Evolutionary conservation across 2,888 invertebrate species (phyloP).

Genomic region (Tenodera sinensis): DNA sequence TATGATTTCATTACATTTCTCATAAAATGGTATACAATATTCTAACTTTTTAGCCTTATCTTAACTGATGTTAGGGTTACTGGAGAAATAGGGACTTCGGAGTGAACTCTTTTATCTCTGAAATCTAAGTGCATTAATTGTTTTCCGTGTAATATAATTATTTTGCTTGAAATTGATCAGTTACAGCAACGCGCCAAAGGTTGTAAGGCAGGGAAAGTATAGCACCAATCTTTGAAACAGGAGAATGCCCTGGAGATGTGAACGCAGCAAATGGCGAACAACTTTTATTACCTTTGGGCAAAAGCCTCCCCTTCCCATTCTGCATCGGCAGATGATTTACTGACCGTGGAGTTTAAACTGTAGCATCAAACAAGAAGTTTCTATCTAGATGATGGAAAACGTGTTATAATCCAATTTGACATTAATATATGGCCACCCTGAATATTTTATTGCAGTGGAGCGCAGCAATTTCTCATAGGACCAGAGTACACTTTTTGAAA

Average conservation of each 20-base stretch:
- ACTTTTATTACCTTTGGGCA: neutral
- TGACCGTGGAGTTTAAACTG: neutral
- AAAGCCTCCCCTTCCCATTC: neutral
- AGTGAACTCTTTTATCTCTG: too few relatives aligned
- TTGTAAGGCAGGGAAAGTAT: too few relatives aligned
- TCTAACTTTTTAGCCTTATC: neutral
- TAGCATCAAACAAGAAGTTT: neutral
- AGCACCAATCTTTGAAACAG: neutral
- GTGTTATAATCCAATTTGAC: neutral
- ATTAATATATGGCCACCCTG: neutral
- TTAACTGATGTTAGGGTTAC: too few relatives aligned
- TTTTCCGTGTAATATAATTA: too few relatives aligned
- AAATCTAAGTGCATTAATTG: too few relatives aligned
- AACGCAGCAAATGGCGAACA: neutral
- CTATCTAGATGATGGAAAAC: neutral
- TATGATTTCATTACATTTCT: too few relatives aligned
- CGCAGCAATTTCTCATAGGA: neutral
- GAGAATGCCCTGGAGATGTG: neutral
- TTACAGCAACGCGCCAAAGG: too few relatives aligned
- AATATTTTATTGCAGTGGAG: neutral
- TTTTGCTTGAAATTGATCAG: too few relatives aligned
- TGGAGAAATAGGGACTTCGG: too few relatives aligned
- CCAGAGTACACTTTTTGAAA: too few relatives aligned
- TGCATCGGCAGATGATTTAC: neutral
- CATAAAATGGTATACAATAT: too few relatives aligned